Percentiles rank a stretch among this genome's conserved stretches.
These are phyloP conservation scores for Eciton burchellii DNA, from an alignment of 1,140 invertebrate genomes.

Conservation along the genomic window DNA sequence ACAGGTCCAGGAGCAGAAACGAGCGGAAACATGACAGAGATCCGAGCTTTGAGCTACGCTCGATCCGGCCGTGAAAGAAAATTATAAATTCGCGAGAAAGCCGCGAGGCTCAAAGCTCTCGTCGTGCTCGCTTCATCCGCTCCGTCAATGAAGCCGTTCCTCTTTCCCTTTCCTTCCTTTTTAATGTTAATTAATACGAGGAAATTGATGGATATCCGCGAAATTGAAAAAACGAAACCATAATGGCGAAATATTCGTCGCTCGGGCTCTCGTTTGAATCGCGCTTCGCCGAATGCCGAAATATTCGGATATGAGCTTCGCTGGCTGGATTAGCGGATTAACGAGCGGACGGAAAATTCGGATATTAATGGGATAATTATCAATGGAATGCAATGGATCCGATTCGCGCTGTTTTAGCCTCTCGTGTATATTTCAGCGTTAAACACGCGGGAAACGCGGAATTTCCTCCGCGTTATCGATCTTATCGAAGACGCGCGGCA, in stretches of 20 bases:
- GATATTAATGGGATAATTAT: constrained; percentile 38
- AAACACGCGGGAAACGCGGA: neutral
- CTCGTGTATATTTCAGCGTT: neutral
- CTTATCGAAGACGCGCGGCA: neutral
- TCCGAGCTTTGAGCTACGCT: too few relatives aligned
- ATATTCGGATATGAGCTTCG: neutral
- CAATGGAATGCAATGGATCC: constrained; percentile 24
- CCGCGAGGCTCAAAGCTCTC: too few relatives aligned
- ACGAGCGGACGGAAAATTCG: constrained; percentile 25
- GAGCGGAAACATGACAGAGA: too few relatives aligned
- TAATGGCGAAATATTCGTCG: neutral
- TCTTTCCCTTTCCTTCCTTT: too few relatives aligned
- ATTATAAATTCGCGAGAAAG: too few relatives aligned
- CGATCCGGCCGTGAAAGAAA: too few relatives aligned
- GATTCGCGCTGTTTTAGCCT: neutral
- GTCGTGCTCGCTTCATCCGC: too few relatives aligned
- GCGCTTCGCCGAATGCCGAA: constrained; percentile 19
- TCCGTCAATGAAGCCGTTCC: too few relatives aligned
- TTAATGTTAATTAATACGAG: too few relatives aligned
- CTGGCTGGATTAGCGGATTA: neutral
- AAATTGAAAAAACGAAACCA: constrained; percentile 20
- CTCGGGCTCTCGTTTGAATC: constrained; percentile 1
- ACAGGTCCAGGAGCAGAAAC: too few relatives aligned
- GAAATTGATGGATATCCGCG: neutral
- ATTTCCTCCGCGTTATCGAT: neutral